phyloP scores from a whole-genome alignment of 2,797 vertebrate genomes.

The Alectoris magna region DNA sequence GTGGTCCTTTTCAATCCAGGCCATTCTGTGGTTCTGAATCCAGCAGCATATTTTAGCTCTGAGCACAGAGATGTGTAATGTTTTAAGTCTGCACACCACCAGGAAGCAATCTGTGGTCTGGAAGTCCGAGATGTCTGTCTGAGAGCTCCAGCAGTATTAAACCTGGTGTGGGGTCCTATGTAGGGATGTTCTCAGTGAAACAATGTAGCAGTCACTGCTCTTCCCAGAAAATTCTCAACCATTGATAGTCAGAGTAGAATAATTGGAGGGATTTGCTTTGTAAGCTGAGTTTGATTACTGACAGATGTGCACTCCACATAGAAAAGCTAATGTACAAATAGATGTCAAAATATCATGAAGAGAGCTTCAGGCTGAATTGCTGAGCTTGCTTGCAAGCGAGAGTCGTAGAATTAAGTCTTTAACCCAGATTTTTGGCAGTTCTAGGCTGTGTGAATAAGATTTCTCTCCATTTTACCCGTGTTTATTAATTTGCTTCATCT shows the following conservation, averaged over 20 bases:
- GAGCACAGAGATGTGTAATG: background rate
- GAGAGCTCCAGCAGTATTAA: background rate
- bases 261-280: background rate
- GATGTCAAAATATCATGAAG: background rate
- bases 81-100: background rate
- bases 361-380: background rate
- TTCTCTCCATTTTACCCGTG: background rate
- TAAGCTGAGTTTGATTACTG: background rate
- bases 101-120: background rate
- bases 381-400: background rate
- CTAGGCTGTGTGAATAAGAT: background rate
- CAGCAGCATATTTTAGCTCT: background rate
- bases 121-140: background rate
- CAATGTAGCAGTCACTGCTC: background rate
- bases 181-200: background rate
- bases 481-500: background rate
- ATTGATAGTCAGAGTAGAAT: background rate
- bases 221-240: background rate
- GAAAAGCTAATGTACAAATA: background rate
- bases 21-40: background rate
- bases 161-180: rapidly evolving
- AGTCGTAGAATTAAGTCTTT: background rate
- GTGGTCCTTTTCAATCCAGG: too few relatives aligned
- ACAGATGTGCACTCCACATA: background rate
- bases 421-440: background rate